These are phyloP conservation scores for Gallinago jamesoni DNA, from an alignment of 2,113 vertebrate genomes.

Conservation along the genomic window DNA sequence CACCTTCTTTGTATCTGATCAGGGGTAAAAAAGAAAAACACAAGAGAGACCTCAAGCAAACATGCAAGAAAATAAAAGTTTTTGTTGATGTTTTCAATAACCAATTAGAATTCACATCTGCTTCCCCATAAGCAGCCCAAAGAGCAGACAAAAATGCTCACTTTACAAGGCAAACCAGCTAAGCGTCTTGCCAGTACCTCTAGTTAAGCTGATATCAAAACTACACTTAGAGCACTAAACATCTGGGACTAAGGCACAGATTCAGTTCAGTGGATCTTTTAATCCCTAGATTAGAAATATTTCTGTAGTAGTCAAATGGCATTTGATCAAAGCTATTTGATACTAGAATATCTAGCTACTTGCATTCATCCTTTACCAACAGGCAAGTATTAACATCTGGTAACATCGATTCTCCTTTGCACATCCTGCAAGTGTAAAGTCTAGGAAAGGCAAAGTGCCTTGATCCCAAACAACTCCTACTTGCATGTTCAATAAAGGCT, in stretches of 20 bases:
- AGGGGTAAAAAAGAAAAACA: background rate
- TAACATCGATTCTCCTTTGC: background rate
- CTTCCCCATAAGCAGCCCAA: background rate
- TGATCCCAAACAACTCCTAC: background rate
- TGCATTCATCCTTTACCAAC: background rate
- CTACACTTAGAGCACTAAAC: background rate
- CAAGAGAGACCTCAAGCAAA: background rate
- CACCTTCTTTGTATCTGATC: slow-evolving; percentile 90
- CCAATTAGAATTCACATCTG: background rate
- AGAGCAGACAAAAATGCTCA: background rate
- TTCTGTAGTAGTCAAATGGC: background rate
- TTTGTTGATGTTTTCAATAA: background rate
- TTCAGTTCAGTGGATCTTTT: background rate
- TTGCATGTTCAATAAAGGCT: background rate
- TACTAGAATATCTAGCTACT: background rate
- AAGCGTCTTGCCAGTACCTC: background rate
- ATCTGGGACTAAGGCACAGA: background rate
- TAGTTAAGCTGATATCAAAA: background rate
- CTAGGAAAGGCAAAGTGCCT: background rate
- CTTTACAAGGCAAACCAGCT: background rate
- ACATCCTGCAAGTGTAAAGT: background rate
- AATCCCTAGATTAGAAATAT: background rate
- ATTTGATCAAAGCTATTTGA: background rate
- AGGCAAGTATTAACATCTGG: background rate
- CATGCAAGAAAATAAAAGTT: background rate